Evolutionary conservation across 1,140 invertebrate genomes (phyloP), one percentile per base, ranked within the genome.

Genomic region (Spodoptera litura): DNA sequence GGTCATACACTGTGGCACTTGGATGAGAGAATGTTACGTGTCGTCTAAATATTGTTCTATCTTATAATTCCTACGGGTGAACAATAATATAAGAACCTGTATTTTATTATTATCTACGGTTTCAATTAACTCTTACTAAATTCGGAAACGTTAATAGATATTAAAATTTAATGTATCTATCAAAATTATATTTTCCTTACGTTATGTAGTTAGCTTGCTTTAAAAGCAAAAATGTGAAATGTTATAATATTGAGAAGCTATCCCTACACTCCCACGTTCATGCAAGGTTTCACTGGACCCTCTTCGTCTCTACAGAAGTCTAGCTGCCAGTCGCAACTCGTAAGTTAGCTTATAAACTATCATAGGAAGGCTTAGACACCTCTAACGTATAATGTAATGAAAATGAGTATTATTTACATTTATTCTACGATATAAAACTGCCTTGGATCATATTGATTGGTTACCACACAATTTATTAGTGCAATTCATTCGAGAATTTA

Each of bases 251-350:
- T 85, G 89, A 92, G 89, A 89, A 92, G 90, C 84, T 83, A 78
- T 85, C 90, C 92, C 89, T 85, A 53, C 81, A 82, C 77, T 85
- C 85, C 90, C 89, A 89, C 89, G 85, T 79, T 72, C 84, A 79
- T 91, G 92, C 89, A 90, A 93, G 89, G 92, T 89, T 84, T 78
- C 59, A 71, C 56, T 58, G 3, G 20, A 64, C 27, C 53, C 66
- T 71, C 49, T 78, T 79, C 66, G 81, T 77, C 82, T 78, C 81
- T 83, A 85, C 81, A 86, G 76, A 88, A 82, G 82, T 84, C 82
- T 82, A 80, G 66, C 81, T 84, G 82, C 85, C 85, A 87, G 77
- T 87, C 78, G 78, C 81, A 86, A 85, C 52, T 66, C 80, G 78
- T 87, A 88, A 86, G 78, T 81, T 88, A 91, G 84, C 76, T 81